These are phyloP conservation scores for Drosophila simulans DNA, from an alignment of 1,140 invertebrate species.

Conservation along the genomic window DNA sequence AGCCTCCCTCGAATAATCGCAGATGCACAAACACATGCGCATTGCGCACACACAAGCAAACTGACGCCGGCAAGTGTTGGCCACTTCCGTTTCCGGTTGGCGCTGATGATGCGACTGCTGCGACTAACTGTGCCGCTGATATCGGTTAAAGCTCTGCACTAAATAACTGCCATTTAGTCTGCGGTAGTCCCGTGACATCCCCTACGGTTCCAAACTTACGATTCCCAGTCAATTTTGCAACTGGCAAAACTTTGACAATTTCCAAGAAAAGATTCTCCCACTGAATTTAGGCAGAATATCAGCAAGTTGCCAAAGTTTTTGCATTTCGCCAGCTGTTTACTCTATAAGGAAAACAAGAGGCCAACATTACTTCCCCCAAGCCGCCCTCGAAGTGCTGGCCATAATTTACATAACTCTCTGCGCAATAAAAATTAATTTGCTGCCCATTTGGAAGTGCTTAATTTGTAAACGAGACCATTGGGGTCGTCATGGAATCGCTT, in stretches of 20 bases:
- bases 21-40: constrained; percentile 21
- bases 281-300: constrained; percentile 21
- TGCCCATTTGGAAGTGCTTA: constrained; percentile 81
- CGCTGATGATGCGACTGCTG: constrained; percentile 29
- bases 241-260: constrained; percentile 73
- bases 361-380: neutral
- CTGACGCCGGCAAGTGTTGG: constrained; percentile 55
- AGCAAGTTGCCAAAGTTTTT: constrained; percentile 58
- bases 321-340: constrained; percentile 54
- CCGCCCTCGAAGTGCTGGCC: constrained; percentile 28
- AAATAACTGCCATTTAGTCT: constrained; percentile 64
- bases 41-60: constrained; percentile 4
- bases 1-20: constrained; percentile 21
- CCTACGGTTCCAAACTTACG: neutral
- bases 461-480: constrained; percentile 81
- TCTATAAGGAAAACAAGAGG: constrained; percentile 19
- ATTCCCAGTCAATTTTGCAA: constrained; percentile 39
- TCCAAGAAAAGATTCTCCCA: constrained; percentile 37
- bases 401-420: constrained; percentile 79
- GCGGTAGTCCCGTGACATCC: constrained; percentile 4
- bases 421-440: constrained; percentile 83
- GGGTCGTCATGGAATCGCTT: constrained; percentile 59
- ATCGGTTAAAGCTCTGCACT: constrained; percentile 71
- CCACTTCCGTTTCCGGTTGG: constrained; percentile 68
- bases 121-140: constrained; percentile 14